These are phyloP conservation scores for Sepiola atlantica DNA, from an alignment of 2,888 invertebrate genomes.

Conservation along the genomic window DNA sequence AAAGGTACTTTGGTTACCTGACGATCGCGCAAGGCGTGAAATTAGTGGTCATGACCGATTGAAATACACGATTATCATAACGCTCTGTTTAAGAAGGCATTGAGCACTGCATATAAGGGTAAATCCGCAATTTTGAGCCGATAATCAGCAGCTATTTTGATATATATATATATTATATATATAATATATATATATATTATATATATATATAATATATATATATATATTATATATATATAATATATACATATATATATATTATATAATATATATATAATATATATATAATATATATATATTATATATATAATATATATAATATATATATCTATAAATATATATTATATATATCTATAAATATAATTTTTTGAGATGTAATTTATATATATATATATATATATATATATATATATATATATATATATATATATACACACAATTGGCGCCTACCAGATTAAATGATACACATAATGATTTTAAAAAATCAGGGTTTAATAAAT, in stretches of 20 bases:
- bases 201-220: neutral
- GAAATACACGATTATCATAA: neutral
- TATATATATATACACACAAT: neutral
- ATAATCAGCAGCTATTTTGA: too few species aligned
- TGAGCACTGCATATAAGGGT: too few species aligned
- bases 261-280: neutral
- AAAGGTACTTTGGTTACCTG: too few species aligned
- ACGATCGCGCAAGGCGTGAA: neutral
- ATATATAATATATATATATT: neutral
- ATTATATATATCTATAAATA: neutral
- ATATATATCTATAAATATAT: too few species aligned
- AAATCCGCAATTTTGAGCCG: too few species aligned
- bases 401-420: slow-evolving; percentile 6
- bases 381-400: neutral
- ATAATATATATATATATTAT: too few species aligned
- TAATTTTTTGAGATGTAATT: too few species aligned
- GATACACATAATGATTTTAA: too few species aligned
- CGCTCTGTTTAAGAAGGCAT: neutral
- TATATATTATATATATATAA: neutral
- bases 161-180: too few species aligned
- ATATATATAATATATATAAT: neutral
- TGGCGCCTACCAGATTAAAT: too few species aligned
- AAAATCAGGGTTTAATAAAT: too few species aligned
- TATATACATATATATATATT: too few species aligned
- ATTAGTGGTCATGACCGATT: neutral